phyloP scores from a whole-genome alignment of 1,140 invertebrate species.

The Cephus cinctus region DNA sequence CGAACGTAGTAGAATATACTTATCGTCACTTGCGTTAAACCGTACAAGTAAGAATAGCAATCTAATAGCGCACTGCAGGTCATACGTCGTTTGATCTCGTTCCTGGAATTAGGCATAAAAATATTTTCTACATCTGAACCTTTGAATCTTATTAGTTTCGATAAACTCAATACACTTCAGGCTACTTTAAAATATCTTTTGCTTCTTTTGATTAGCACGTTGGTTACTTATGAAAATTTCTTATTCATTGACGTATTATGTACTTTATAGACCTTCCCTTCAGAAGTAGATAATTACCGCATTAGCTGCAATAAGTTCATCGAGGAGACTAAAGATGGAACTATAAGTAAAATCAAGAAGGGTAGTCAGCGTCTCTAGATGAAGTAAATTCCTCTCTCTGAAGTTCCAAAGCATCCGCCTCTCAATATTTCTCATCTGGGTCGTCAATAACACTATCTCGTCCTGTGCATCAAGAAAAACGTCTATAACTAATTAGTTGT shows the following conservation, averaged over 20 bases:
- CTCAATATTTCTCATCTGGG: conserved; percentile 42
- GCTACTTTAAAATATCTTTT: too few species aligned
- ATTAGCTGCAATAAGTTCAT: conserved; percentile 34
- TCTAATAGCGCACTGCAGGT: conserved; percentile 26
- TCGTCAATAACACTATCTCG: conserved; percentile 38
- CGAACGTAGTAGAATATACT: conserved; percentile 35
- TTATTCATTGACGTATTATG: too few species aligned
- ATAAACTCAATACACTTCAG: too few species aligned
- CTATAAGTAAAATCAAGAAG: conserved; percentile 38
- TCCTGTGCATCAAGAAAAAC: conserved; percentile 28
- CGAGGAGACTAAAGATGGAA: conserved; percentile 30
- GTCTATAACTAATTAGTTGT: conserved; percentile 27
- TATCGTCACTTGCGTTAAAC: conserved; percentile 33
- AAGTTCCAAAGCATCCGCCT: conserved; percentile 36
- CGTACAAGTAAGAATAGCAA: conserved; percentile 33
- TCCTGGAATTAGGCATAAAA: conserved; percentile 26
- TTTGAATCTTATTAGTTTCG: too few species aligned
- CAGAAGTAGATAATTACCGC: too few species aligned
- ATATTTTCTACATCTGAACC: too few species aligned
- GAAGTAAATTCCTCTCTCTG: conserved; percentile 33
- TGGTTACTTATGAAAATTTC: too few species aligned
- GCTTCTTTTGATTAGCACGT: too few species aligned
- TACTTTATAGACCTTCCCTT: too few species aligned
- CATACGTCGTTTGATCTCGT: conserved; percentile 29
- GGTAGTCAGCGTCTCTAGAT: conserved; percentile 33